Evolutionary conservation across 2,113 vertebrate species (phyloP), one percentile per base, ranked within the genome.

Genomic region (Dicentrarchus labrax): DNA sequence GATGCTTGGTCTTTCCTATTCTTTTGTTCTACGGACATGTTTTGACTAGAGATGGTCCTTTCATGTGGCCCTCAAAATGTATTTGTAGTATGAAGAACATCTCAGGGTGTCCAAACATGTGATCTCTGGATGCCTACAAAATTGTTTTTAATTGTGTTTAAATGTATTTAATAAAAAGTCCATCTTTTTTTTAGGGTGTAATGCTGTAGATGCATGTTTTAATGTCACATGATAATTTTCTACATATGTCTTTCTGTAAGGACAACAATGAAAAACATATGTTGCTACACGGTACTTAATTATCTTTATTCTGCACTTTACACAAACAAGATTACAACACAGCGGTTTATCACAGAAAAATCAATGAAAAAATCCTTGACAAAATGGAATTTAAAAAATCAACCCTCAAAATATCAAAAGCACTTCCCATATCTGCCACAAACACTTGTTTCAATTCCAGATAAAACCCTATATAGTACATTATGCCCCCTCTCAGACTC

Each of bases 371-470:
- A 4, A 36, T 24, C 3, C 51, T 11, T 5, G 17, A 17, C 17
- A 59, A 47, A 51, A 60, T 72, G 10, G 21, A 56, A 79, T 66
- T 8, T 48, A 30, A 24, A 15, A 56, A 43, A 30, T 30, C 30
- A 30, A 30, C 48, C 3, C 11, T 70, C 3, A 12, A 70, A 45
- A 17, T 57, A 70, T 62, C 16, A 13, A 71, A 65, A 41, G 7
- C 1, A 67, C 72, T 72, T 45, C 10, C 13, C 16, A 10, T 78
- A 51, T 43, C 24, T 41, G 39, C 24, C 69, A 50, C n/a, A 60
- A 53, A 45, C 76, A 75, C 80, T 80, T 84, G 80, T 76, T 84
- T 72, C n/a, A 77, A 43, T 68, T 56, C 3, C 45, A 70, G 11
- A 8, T 22, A 17, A 83, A 68, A 12, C 16, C 12, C 9, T 82